Evolutionary conservation across 2,888 invertebrate genomes (phyloP), one percentile per base, ranked within the genome.

Genomic region (Antheraea yamamai): DNA sequence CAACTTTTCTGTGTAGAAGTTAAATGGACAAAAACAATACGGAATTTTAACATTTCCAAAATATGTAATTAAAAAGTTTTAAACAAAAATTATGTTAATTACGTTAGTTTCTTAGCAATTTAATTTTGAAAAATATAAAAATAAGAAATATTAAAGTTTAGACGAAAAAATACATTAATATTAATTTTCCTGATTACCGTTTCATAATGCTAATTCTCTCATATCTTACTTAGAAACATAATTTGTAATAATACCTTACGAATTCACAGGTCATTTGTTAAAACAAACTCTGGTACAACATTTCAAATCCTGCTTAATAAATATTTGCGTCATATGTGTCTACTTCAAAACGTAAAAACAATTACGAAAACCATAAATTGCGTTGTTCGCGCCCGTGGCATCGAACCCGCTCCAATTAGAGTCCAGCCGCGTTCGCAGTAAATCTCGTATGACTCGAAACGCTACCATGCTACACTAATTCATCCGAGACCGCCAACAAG

Each of bases 391-490:
- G 94, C 94, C 94, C 81, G 87, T 90, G 92, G 94, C 93, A 85
- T 87, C 87, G 90, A 89, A 90, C 90, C 89, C 88, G 87, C 91
- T 92, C 92, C 95, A 94, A 95, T 95, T 95, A 94, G 94, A 89
- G 88, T 83, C 84, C 82, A 84, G 86, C 86, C 86, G 85, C 88
- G 88, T 89, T 89, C 84, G 90, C 90, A 92, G 90, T 94, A 95
- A 95, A 95, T 95, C 94, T 94, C 88, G 81, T 81, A 77, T 81
- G 85, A 75, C 75, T 75, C 23, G 73, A 20, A 79, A 81, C 78
- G 94, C 95, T 95, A 94, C 95, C 90, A 92, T 81, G 91, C 92
- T 94, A 94, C 94, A 94, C 95, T 93, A 94, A 94, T 94, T 94
- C 94, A 93, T 93, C 91, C 88, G 85, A 87, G 86, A 85, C 88